Evolutionary conservation across 2,888 invertebrate species (phyloP), one percentile per base, ranked within the genome.

Genomic region (Cordilura impudica): DNA sequence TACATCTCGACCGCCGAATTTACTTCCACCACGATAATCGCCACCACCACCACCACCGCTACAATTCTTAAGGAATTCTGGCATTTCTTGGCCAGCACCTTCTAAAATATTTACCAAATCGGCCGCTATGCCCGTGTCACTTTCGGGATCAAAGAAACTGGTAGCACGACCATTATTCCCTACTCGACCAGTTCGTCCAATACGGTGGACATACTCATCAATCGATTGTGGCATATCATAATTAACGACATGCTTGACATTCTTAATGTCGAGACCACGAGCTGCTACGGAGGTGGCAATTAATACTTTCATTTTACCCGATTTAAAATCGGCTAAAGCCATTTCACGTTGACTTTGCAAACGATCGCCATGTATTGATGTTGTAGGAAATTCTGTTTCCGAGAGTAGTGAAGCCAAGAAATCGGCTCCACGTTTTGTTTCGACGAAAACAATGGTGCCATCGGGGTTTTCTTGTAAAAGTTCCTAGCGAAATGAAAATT

Each of bases 301-400:
- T 0, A 99, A 91, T 43, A 98, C 94, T 54, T 93, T 92, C 87
- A 95, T 94, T 12, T 89, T 90, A 0, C 97, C 97, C 14, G 89
- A 91, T 86, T 94, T 95, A 89, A 99, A 98, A 87, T 97, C 96
- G 72, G 94, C 92, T 70, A 99, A 91, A 8, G 99, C 98, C 84
- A 97, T 96, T 90, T 99, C 99, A 61, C 99, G 93, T 89, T 99
- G 99, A 60, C 95, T 92, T 89, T 99, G 99, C 85, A 95, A 93
- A 54, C 99, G 94, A 90, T 99, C 99, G 35, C 99, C 99, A 90
- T 99, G 99, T 86, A 99, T 99, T 43, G 98, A 98, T 4, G 98
- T 98, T 0, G 98, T 98, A 6, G 97, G 95, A 72, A 94, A 92
- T 71, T 94, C 93, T n/a, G 92, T 92, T 87, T 96, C 95, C 0